phyloP scores from a whole-genome alignment of 2,797 vertebrate genomes.

The Myoxocephalus aenaeus region DNA sequence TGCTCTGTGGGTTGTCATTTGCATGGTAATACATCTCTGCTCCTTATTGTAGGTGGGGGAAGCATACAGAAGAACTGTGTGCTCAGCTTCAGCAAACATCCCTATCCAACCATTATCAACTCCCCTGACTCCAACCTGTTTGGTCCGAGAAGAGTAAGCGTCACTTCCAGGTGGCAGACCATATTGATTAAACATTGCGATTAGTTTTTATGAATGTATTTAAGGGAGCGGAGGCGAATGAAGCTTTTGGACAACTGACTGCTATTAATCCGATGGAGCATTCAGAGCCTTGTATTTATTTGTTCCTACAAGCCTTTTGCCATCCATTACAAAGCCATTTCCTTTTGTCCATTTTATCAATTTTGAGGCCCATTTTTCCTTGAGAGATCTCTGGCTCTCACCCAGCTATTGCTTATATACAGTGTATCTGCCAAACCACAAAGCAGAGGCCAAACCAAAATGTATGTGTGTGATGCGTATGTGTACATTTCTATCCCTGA shows the following conservation, averaged over 20 bases:
- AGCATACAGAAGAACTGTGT: slow-evolving; percentile 46
- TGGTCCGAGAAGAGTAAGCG: slow-evolving; percentile 44
- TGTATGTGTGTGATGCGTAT: slow-evolving; percentile 6
- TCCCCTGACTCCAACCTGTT: slow-evolving; percentile 35
- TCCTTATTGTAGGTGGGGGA: slow-evolving; percentile 65
- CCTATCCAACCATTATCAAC: slow-evolving; percentile 52
- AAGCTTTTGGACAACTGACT: slow-evolving; percentile 62
- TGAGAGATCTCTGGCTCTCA: slow-evolving; percentile 63
- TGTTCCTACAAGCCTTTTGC: slow-evolving; percentile 55
- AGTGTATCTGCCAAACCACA: slow-evolving; percentile 48
- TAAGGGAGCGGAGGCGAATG: slow-evolving; percentile 66
- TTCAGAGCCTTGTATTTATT: slow-evolving; percentile 64
- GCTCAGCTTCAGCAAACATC: slow-evolving; percentile 67
- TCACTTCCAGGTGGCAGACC: slow-evolving; percentile 58
- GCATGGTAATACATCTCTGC: slow-evolving; percentile 79
- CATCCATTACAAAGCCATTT: slow-evolving; percentile 73
- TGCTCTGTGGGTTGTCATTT: slow-evolving; percentile 78
- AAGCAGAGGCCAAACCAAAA: slow-evolving; percentile 29
- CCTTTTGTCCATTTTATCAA: slow-evolving; percentile 71
- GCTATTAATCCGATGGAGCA: slow-evolving; percentile 61
- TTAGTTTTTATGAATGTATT: slow-evolving; percentile 70
- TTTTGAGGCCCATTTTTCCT: slow-evolving; percentile 65
- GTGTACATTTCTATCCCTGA: slow-evolving; percentile 30
- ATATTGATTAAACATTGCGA: slow-evolving; percentile 67
- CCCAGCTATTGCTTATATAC: slow-evolving; percentile 49